Base-by-base conservation (phyloP, 2,888 invertebrate species). In the Spodoptera littoralis region DNA sequence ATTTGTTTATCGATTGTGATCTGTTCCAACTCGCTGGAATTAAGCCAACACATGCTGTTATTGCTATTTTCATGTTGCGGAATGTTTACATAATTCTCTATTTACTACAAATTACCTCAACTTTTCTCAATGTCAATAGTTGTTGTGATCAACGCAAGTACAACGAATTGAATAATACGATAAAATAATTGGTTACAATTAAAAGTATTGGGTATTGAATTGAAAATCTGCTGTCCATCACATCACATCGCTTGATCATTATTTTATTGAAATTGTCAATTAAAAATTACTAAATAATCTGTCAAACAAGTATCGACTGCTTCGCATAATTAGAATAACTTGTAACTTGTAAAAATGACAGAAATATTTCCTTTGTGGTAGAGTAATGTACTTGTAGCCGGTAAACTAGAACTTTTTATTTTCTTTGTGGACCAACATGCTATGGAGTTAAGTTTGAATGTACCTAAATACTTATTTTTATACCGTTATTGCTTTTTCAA, bases 381-480 rank as follows among this genome's bases (percentile, higher is more conserved):
- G 59, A 60, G 9, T 70, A 65, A 65, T 64, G 44, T 61, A 68
- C 63, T 70, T 13, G 60, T 78, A 80, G 72, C 70, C 73, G 60
- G 57, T 70, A 68, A 53, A 67, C 69, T 69, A 71, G 60, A 72
- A 64, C 60, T 72, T 71, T 66, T 65, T 74, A 82, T 62, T 72
- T 80, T 73, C 73, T 82, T 84, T 83, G 84, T 82, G 86, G 86
- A 86, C 86, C 86, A 86, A 86, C 79, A 79, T 66, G 75, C 76
- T 75, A 77, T 70, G 67, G 70, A 55, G 71, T 81, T 82, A 80
- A 78, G 77, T 82, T 82, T 82, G 71, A 67, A 68, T 65, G 65
- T 80, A 81, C 81, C 77, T 80, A 79, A 77, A 83, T 52, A 79
- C 75, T 83, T 86, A 85, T 85, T 86, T 86, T 86, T 86, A 78